Evolutionary conservation across 23 tunicate species (phyloP), one percentile per base, ranked within the genome.

Genomic region (Trididemnum nubilum): DNA sequence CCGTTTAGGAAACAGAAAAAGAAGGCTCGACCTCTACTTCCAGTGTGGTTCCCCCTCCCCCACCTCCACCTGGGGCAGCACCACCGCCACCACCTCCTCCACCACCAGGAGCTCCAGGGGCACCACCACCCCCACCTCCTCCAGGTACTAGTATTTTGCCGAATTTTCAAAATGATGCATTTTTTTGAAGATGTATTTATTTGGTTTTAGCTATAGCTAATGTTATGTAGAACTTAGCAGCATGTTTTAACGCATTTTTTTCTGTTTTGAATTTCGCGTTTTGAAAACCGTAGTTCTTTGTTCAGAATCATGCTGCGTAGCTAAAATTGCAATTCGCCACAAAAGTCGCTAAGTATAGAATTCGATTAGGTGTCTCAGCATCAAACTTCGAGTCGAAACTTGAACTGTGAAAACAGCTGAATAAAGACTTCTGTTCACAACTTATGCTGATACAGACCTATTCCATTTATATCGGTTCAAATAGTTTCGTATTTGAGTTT

Each of bases 41-140:
- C n/a, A n/a, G n/a, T 34, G 82, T 77, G 0, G 19, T n/a, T 39
- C 79, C 94, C 22, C 36, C 90, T 38, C 86, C 90, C 7, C 86
- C 86, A 29, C 88, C 88, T 51, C 82, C 87, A 25, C 79, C 87
- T 28, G 50, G 34, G 51, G 81, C 33, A 25, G 35, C 65, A 2
- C 83, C 86, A 28, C 83, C 83, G 2, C 33, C 39, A 2, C 57
- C 76, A 21, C 84, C 91, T 26, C 92, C 97, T 24, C 86, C 90
- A 51, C 85, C 89, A 34, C 52, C 60, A 51, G 84, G 88, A 0
- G 87, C 76, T 7, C 74, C 88, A 25, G 96, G 78, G 26, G 70
- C 80, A 1, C 88, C 88, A 23, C 85, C 91, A 35, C 97, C 97
- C 34, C 97, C 97, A 0, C 84, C 85, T 9, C 79, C 71, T 2